Conservation (phyloP, 2,888 invertebrate species). For the Tetragonisca angustula region DNA sequence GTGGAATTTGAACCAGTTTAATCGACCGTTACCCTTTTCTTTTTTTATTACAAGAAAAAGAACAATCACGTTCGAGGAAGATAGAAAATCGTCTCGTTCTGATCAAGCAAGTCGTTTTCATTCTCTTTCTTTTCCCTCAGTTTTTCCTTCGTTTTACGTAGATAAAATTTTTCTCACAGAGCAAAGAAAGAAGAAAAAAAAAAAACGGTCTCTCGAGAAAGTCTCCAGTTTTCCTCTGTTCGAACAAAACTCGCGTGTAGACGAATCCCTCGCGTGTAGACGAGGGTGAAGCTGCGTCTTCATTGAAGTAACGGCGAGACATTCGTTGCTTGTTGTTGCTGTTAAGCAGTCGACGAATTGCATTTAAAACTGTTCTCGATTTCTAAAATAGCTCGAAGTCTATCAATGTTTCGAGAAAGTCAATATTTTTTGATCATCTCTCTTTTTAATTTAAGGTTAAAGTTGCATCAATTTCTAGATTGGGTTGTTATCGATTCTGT, state of each 20-base stretch:
- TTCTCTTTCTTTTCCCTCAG: neutral
- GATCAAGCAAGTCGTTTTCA: neutral
- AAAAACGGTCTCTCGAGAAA: slow-evolving; percentile 27
- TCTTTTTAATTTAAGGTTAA: too few relatives aligned
- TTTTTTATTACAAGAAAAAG: neutral
- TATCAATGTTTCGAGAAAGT: too few relatives aligned
- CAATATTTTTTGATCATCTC: too few relatives aligned
- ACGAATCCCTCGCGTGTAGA: neutral
- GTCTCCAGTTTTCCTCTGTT: slow-evolving; percentile 38
- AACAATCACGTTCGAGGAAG: neutral
- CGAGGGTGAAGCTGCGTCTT: neutral
- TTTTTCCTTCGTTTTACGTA: neutral
- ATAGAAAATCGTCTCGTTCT: neutral
- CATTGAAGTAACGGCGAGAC: neutral
- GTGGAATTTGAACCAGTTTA: neutral
- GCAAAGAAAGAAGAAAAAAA: neutral
- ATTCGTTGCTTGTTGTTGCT: neutral
- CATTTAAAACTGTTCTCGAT: too few relatives aligned
- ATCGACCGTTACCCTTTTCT: neutral
- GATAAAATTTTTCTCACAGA: neutral
- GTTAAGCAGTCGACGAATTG: neutral
- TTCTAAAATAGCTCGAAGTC: too few relatives aligned
- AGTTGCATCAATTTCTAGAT: too few relatives aligned
- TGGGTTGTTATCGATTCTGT: too few relatives aligned
- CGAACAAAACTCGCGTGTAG: neutral